A percentile compares a stretch with the other conserved stretches of the same genome.
These are phyloP conservation scores for Ctenodactylus gundi DNA, from an alignment of 2,113 vertebrate genomes.

Conservation along the genomic window DNA sequence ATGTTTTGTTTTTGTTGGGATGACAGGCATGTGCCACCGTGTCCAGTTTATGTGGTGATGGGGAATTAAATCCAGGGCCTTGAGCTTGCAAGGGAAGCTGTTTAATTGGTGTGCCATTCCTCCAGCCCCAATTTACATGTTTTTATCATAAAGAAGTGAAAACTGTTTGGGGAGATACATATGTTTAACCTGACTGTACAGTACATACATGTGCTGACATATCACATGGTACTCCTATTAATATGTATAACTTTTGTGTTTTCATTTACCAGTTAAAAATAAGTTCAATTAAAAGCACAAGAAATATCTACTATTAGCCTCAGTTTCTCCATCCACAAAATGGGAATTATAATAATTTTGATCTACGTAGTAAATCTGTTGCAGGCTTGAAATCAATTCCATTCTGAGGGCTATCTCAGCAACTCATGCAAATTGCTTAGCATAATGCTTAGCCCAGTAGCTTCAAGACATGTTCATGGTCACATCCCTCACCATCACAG, in stretches of 20 bases:
- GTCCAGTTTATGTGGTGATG: no score
- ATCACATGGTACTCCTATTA: not conserved
- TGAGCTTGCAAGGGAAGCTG: no score
- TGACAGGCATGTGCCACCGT: no score
- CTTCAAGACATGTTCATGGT: not conserved
- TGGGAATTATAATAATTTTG: not conserved
- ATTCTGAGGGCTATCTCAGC: no score
- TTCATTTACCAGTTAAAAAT: not conserved
- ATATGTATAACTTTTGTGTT: not conserved
- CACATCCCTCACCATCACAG: not conserved
- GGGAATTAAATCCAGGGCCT: no score
- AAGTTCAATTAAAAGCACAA: not conserved
- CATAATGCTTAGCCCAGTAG: not conserved
- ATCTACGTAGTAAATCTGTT: not conserved
- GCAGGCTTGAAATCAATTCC: not conserved
- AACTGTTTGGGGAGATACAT: not conserved
- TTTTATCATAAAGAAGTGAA: not conserved
- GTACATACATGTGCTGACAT: not conserved
- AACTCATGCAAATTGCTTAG: not conserved
- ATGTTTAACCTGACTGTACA: not conserved
- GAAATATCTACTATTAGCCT: not conserved
- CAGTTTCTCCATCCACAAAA: not conserved
- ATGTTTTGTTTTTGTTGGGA: no score
- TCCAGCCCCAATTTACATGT: no score
- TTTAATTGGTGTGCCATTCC: no score